Percentiles rank a stretch among this genome's conserved stretches.
Evolutionary conservation across 2,113 vertebrate genomes (phyloP).

Genomic region (Aphelocoma coerulescens): DNA sequence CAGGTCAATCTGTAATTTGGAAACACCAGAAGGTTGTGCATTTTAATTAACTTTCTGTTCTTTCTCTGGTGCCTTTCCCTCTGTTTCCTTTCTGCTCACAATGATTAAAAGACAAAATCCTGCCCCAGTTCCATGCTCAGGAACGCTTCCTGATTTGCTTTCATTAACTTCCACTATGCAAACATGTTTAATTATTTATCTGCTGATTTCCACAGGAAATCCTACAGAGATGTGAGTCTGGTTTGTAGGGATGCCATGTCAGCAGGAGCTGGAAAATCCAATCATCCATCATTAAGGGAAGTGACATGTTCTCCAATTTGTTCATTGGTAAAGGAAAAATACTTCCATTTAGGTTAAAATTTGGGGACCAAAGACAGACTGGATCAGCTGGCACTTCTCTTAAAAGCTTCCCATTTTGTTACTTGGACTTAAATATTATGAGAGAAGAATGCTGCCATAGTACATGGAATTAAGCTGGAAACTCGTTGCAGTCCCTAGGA

Average conservation of each 20-base stretch:
- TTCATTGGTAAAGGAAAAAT: background rate
- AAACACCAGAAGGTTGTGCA: conserved; percentile 12
- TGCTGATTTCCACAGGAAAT: conserved; percentile 26
- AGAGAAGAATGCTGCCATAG: background rate
- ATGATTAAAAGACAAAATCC: conserved; percentile 23
- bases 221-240: background rate
- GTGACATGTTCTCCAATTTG: background rate
- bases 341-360: background rate
- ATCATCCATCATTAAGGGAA: background rate
- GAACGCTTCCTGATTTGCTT: conserved; percentile 21
- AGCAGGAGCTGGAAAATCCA: conserved; percentile 7
- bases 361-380: background rate
- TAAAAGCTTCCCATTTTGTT: background rate
- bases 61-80: background rate
- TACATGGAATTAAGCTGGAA: background rate
- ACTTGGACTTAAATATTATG: background rate
- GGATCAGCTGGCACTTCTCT: background rate
- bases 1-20: background rate
- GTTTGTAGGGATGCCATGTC: background rate
- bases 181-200: conserved; percentile 42
- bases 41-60: conserved; percentile 39
- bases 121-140: background rate
- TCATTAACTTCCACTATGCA: conserved; percentile 1
- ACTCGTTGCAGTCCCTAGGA: background rate
- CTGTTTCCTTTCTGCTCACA: background rate